Evolutionary conservation across 1,140 invertebrate genomes (phyloP).

Genomic region (Diachasma alloeum): DNA sequence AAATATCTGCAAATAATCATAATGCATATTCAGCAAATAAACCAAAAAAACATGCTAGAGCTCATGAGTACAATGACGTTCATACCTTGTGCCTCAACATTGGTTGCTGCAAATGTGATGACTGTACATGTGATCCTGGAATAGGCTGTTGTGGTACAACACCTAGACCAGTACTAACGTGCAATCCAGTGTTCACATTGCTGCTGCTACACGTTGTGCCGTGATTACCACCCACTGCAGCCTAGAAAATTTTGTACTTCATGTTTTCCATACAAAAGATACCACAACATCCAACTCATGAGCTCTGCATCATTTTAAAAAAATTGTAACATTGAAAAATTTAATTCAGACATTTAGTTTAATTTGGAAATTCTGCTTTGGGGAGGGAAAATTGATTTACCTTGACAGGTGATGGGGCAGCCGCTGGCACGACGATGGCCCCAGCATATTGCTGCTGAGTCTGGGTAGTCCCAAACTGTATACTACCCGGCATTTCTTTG

Average conservation of each 20-base stretch:
- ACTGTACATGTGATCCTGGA: slow-evolving; percentile 53
- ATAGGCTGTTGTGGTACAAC: slow-evolving; percentile 54
- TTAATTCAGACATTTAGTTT: background rate
- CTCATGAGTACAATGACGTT: slow-evolving; percentile 1
- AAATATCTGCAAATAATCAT: background rate
- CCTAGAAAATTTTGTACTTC: slow-evolving; percentile 36
- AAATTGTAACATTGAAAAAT: background rate
- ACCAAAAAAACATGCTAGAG: background rate
- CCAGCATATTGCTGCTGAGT: slow-evolving; percentile 62
- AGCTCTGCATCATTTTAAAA: slow-evolving; percentile 8
- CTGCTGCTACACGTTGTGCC: slow-evolving; percentile 53
- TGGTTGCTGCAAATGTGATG: slow-evolving; percentile 53
- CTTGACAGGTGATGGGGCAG: slow-evolving; percentile 57
- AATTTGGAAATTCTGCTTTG: too few species aligned
- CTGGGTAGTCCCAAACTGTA: slow-evolving; percentile 60
- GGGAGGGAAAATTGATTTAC: slow-evolving; percentile 30
- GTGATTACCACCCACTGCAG: slow-evolving; percentile 44
- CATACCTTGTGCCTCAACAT: slow-evolving; percentile 59
- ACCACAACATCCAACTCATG: background rate
- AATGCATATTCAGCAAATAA: background rate
- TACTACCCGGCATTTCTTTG: slow-evolving; percentile 63
- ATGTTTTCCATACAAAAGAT: background rate
- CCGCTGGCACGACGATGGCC: slow-evolving; percentile 61
- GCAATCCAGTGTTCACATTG: slow-evolving; percentile 51
- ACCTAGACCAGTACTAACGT: slow-evolving; percentile 49